A percentile compares a stretch with the other conserved stretches of the same genome.
Conservation (phyloP, 2,113 vertebrate species). For the Notothenia coriiceps region DNA sequence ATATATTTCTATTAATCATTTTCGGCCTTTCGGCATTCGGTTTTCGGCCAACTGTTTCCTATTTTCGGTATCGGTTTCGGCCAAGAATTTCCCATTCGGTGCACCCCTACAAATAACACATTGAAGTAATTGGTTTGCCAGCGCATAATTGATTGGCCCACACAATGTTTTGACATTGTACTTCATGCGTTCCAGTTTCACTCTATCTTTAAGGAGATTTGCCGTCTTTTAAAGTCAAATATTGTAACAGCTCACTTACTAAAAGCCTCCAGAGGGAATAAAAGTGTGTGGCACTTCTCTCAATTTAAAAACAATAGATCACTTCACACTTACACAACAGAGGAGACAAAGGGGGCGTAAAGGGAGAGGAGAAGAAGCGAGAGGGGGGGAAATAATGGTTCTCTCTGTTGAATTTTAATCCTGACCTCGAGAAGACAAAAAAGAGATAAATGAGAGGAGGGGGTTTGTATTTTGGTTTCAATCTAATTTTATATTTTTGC, state of each 20-base stretch:
- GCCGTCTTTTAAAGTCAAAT: conserved; percentile 65
- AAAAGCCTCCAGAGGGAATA: conserved; percentile 35
- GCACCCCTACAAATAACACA: background rate
- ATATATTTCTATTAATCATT: too few species aligned
- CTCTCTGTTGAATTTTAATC: conserved; percentile 74
- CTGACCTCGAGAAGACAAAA: conserved; percentile 65
- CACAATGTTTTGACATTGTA: background rate
- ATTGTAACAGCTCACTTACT: conserved; percentile 63
- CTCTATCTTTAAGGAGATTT: conserved; percentile 39
- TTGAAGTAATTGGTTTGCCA: background rate
- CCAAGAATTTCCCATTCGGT: too few species aligned
- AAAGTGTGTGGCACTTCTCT: conserved; percentile 48
- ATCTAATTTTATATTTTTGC: conserved; percentile 63
- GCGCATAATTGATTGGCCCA: background rate
- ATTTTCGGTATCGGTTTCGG: too few species aligned
- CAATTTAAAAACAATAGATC: conserved; percentile 76
- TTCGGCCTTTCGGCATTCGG: too few species aligned
- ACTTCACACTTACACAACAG: conserved; percentile 56
- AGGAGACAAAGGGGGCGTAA: conserved; percentile 10
- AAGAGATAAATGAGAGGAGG: conserved; percentile 18
- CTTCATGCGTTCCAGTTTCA: conserved; percentile 17
- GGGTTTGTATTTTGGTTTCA: conserved; percentile 50
- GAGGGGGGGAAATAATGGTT: background rate
- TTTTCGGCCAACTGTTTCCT: too few species aligned
- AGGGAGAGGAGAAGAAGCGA: background rate